Base-by-base conservation (phyloP, 2,797 vertebrate genomes). In the Chromis chromis region DNA sequence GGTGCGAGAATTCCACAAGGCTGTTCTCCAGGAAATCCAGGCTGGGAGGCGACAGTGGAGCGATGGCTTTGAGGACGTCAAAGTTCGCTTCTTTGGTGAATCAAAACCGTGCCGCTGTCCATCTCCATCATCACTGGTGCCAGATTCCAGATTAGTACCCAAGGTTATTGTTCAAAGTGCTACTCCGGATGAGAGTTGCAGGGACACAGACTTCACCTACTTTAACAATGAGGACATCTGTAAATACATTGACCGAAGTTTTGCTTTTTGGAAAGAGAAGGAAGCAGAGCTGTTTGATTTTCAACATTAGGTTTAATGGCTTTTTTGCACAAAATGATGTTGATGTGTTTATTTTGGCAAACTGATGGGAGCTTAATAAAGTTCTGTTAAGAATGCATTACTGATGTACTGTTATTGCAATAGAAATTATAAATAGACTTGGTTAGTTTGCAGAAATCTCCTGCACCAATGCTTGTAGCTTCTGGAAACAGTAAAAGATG, bases 231-330 rank as follows among this genome's bases (percentile, higher is more conserved):
- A 96, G 44, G 97, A 98, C 64, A 96, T 98, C 71, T 98, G 96
- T 71, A 94, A 94, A 90, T 99, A 97, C 86, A 96, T 99, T 1
- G 94, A 97, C 78, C 96, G 97, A 39, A 99, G 98, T 88, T 99
- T 99, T 31, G 94, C 96, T 69, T 99, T 99, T 90, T 99, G 98
- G 97, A 99, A 99, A 82, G 96, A 98, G 87, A 98, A 97, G 39
- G 97, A 99, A 76, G 96, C 96, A 0, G 98, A 99, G 90, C 91
- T 99, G 82, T 98, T 98, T 93, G 91, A 94, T 78, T 92, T 95
- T 79, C 93, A 94, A 55, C 93, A 88, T 22, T 90, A 36, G 11
- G 33, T 12, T 36, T 36, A 11, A 36, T 36, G 6, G 44, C 14
- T 3, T 8, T 22, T 21, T 22, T 14, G 16, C 13, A 42, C 40